phyloP scores from a whole-genome alignment of 2,888 invertebrate genomes.

The Sabatieria punctata region DNA sequence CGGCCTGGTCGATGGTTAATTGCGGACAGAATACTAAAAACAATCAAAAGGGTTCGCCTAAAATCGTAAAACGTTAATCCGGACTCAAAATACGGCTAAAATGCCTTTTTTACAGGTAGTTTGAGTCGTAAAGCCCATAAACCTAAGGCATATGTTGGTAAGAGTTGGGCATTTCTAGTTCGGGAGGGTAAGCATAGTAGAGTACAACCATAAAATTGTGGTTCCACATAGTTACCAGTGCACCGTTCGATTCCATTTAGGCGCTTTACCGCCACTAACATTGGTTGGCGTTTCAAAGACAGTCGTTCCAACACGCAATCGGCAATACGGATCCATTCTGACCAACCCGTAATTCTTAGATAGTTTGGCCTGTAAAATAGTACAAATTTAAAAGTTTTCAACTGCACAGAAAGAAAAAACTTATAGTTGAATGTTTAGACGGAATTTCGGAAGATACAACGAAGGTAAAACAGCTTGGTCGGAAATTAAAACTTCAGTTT shows the following conservation, averaged over 20 bases:
- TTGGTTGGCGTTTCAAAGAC: constrained; percentile 90
- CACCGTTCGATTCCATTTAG: constrained; percentile 85
- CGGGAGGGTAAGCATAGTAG: background rate
- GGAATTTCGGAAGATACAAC: background rate
- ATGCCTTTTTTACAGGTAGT: no score
- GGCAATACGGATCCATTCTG: constrained; percentile 87
- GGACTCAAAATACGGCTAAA: constrained; percentile 40
- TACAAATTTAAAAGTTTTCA: constrained; percentile 11
- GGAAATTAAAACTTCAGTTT: no score
- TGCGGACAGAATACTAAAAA: no score
- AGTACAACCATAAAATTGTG: constrained; percentile 3
- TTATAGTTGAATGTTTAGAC: background rate
- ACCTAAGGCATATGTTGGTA: no score
- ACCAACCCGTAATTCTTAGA: constrained; percentile 85
- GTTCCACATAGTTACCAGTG: constrained; percentile 51
- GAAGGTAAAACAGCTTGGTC: no score
- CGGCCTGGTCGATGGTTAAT: no score
- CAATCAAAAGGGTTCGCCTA: no score
- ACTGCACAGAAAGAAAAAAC: background rate
- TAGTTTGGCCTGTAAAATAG: constrained; percentile 50
- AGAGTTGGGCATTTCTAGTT: no score
- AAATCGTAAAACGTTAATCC: background rate
- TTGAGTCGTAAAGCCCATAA: no score
- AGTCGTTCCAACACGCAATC: constrained; percentile 75
- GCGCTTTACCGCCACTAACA: constrained; percentile 80